Base-by-base conservation (phyloP, 2,888 invertebrate genomes). In the Brenthis hecate region DNA sequence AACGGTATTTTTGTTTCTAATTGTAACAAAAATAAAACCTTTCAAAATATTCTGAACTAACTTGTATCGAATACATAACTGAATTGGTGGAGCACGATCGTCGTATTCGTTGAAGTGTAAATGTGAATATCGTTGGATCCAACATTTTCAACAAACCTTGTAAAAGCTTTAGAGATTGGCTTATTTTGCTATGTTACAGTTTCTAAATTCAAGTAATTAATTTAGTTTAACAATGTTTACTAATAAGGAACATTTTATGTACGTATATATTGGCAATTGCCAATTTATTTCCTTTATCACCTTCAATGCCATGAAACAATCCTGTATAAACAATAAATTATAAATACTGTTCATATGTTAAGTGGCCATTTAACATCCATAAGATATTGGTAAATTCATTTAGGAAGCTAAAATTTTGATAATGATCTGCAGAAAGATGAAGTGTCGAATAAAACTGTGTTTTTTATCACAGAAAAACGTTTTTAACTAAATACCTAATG, bases 371-470 rank as follows among this genome's bases (percentile, higher is more conserved):
- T 57, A 57, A 43, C 28, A 50, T 50, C 13, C 13, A 51, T 5
- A 50, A 13, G 13, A 51, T 19, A 19, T 32, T 50, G 28, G n/a
- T 60, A 50, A 28, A 50, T 60, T 48, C 50, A 28, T 50, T 60
- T 47, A 57, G 50, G 28, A 48, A 28, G 13, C 32, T 48, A 32
- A 61, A 61, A 28, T 32, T 19, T 61, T 50, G 48, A 50, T 51
- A 61, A 61, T 16, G 51, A 32, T 32, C 50, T 61, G 5, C n/a
- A 56, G 32, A 51, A 28, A 3, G 51, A 51, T n/a, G 28, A 13
- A 51, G 50, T 32, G 60, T 50, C 51, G 23, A 50, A 50, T 32
- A 61, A 61, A 61, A 61, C 50, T 51, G 48, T 51, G 8, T 13
- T 32, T 61, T 58, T 61, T 61, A 16, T 50, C 16, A 48, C 16